Base-by-base conservation (phyloP, 2,797 vertebrate genomes). In the Tachyglossus aculeatus region DNA sequence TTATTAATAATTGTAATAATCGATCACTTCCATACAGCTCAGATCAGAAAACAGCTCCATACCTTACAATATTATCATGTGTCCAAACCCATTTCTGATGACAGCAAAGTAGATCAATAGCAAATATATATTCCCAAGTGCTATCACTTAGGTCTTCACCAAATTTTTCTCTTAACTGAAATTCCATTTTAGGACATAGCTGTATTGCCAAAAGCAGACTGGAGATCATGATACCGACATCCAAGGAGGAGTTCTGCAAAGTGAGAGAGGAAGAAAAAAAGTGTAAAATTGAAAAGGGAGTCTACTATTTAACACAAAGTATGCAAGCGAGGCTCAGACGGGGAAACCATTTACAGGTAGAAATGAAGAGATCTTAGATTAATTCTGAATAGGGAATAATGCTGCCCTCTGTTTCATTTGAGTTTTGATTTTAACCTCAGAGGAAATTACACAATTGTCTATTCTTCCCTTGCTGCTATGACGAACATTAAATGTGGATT, bases 41-140 rank as follows among this genome's bases (percentile, higher is more conserved):
- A 48, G 6, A 21, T 5, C 22, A 21, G 19, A 25, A 19, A 40
- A 43, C 1, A 27, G 14, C 64, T 72, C 52, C 18, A 3, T 82
- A 95, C 98, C 96, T 91, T 81, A 98, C 93, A 37, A 99, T 74
- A 75, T 95, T 90, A 34, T 96, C 93, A 59, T 96, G 94, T 8
- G 94, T 97, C 97, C 97, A 99, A 32, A 92, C 83, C 98, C 98
- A 99, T 39, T 92, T 95, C 77, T 94, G 92, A 43, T 94, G 93
- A 67, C 91, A 86, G 80, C 97, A 99, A 22, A 98, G 90, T 5
- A 99, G 92, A 18, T 96, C 95, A 58, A 98, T 71, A 5, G 96
- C 93, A 74, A 94, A 95, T 56, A 99, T 65, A 12, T 90, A 92
- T 60, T 98, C 94, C 98, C 97, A 99, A 1, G 94, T 90, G 58